Base-by-base conservation (phyloP, 2,888 invertebrate species). In the Sinotaia quadrata region DNA sequence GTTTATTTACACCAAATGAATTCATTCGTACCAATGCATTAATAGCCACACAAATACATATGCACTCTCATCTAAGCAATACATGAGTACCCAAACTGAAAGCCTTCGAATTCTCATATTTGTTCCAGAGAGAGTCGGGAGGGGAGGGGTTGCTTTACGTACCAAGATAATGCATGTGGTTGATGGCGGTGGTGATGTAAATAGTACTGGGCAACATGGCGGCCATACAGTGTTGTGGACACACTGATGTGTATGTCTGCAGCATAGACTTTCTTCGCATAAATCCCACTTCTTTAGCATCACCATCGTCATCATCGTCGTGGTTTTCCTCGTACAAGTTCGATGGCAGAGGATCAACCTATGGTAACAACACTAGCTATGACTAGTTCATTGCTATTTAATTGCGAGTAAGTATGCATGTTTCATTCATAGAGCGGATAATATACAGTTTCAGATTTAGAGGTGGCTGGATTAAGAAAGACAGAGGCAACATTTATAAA, bases 141-240 rank as follows among this genome's bases (percentile, higher is more conserved):
- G 18, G 47, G 47, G 18, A 21, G 15, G 15, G 4, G 47, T 18
- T 47, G 47, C 47, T 7, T 15, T 34, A 52, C 72, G 61, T 71
- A 80, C 81, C 82, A 29, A 76, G 67, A 47, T 80, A 78, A 69
- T 83, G 83, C 83, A 83, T 83, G 67, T 83, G 83, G 69, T 83
- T 83, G 62, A 80, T 78, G 27, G 81, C 81, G 12, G 81, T 65
- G 1, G 81, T 81, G 54, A 83, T 76, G 63, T 73, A 79, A 34
- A 83, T 76, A 24, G 73, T 70, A 31, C 73, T 62, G 15, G 71
- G 62, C 58, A 81, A 80, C 81, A 83, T 81, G 52, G 74, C 76
- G 12, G 59, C 36, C 29, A 80, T 80, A 44, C 83, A 83, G 31
- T 75, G 74, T 15, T 69, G 60, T 1, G 81, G 78, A 66, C 81